Evolutionary conservation across 2,113 vertebrate species (phyloP).

Genomic region (Chaenocephalus aceratus): DNA sequence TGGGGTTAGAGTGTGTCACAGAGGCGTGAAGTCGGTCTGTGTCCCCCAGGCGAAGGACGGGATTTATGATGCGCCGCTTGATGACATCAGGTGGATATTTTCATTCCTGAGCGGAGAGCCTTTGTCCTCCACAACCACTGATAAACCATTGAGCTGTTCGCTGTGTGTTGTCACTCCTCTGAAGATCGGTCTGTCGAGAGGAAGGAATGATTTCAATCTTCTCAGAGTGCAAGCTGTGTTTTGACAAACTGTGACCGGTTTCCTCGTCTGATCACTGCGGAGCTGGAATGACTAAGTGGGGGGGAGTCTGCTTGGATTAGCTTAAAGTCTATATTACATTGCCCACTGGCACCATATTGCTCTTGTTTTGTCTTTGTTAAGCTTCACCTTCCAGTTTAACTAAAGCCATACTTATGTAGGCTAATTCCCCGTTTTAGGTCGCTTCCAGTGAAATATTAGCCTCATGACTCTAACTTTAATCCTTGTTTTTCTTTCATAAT

Average conservation of each 20-base stretch:
- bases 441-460: slow-evolving; percentile 41
- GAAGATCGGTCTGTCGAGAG: slow-evolving; percentile 49
- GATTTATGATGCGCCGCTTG: slow-evolving; percentile 72
- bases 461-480: slow-evolving; percentile 39
- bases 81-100: slow-evolving; percentile 78
- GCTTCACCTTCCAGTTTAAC: slow-evolving; percentile 33
- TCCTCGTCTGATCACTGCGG: slow-evolving; percentile 51
- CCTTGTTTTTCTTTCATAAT: slow-evolving; percentile 26
- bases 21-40: slow-evolving; percentile 76
- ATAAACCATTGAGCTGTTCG: slow-evolving; percentile 59
- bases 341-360: slow-evolving; percentile 28
- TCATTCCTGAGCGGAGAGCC: slow-evolving; percentile 43
- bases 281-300: slow-evolving; percentile 46
- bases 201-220: slow-evolving; percentile 66
- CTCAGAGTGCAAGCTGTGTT: slow-evolving; percentile 57
- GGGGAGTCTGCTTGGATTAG: slow-evolving; percentile 54
- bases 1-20: slow-evolving; percentile 80
- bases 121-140: slow-evolving; percentile 59
- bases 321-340: slow-evolving; percentile 56
- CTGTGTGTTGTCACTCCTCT: slow-evolving; percentile 58
- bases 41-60: slow-evolving; percentile 62
- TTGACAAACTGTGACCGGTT: slow-evolving; percentile 67
- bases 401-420: slow-evolving; percentile 41
- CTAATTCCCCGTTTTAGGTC: slow-evolving; percentile 34
- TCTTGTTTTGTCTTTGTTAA: slow-evolving; percentile 44